phyloP scores from a whole-genome alignment of 35 echinoderm and acorn worm species.

The Acanthaster planci region DNA sequence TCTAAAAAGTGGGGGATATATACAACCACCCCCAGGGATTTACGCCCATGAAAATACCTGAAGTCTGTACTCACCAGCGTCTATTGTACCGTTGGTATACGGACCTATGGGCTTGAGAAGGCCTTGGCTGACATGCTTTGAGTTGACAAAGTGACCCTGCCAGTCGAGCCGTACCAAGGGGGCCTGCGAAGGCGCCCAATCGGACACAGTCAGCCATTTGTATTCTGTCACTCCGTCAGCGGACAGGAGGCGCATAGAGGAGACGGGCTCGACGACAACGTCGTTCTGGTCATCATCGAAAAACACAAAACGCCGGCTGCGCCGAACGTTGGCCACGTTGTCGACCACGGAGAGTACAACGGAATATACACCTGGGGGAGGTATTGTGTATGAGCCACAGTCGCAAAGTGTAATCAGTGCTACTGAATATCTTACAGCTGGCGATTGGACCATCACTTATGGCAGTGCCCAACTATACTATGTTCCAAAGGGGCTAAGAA shows the following conservation, averaged over 20 bases:
- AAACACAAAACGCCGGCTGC: slow-evolving; percentile 20
- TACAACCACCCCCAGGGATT: too few relatives aligned
- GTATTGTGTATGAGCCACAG: too few relatives aligned
- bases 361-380: slow-evolving; percentile 49
- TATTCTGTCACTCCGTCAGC: neutral
- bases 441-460: too few relatives aligned
- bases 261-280: neutral
- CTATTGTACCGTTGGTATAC: neutral
- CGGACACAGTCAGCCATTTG: slow-evolving; percentile 17
- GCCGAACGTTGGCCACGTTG: slow-evolving; percentile 21
- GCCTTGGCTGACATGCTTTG: neutral
- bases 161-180: neutral
- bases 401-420: too few relatives aligned
- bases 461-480: too few relatives aligned
- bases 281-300: slow-evolving; percentile 26
- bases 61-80: neutral
- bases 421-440: too few relatives aligned
- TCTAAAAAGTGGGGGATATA: too few relatives aligned
- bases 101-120: neutral
- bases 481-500: too few relatives aligned
- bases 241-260: neutral
- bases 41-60: too few relatives aligned
- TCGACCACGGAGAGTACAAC: slow-evolving; percentile 27
- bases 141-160: neutral
- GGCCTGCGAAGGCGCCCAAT: neutral